A percentile compares a stretch with the other conserved stretches of the same genome.
Conservation (phyloP, 2,113 vertebrate genomes). For the Gambusia affinis region DNA sequence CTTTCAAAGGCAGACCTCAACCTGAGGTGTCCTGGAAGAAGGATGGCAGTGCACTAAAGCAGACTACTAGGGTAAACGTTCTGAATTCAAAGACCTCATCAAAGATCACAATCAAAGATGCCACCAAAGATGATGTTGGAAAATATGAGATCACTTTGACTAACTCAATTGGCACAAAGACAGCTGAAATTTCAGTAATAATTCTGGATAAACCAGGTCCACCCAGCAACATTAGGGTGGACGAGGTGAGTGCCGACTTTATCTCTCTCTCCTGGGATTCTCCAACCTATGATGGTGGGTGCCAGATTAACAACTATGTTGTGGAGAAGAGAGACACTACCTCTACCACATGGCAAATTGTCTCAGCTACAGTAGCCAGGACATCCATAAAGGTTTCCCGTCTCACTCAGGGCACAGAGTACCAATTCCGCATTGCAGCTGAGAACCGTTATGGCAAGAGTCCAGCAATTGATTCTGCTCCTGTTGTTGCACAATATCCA, state of each 20-base stretch:
- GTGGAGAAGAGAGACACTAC: conserved; percentile 98
- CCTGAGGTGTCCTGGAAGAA: conserved; percentile 92
- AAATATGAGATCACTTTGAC: conserved; percentile 91
- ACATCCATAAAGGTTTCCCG: conserved; percentile 92
- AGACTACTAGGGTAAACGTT: conserved; percentile 95
- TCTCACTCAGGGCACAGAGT: conserved; percentile 90
- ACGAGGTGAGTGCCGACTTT: conserved; percentile 93
- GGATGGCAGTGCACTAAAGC: conserved; percentile 87
- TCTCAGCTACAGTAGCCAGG: conserved; percentile 96
- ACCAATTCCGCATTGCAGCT: conserved; percentile 96
- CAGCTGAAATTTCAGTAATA: conserved; percentile 86
- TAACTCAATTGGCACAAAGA: conserved; percentile 86
- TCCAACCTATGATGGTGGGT: conserved; percentile 94
- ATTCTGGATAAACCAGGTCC: conserved; percentile 94
- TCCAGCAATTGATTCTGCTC: conserved; percentile 83
- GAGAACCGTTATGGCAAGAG: conserved; percentile 98
- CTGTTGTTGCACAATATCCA: conserved; percentile 92
- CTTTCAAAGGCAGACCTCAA: conserved; percentile 91
- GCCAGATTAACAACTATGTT: conserved; percentile 97
- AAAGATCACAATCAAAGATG: conserved; percentile 90
- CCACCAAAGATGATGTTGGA: conserved; percentile 91
- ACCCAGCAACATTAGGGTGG: conserved; percentile 87
- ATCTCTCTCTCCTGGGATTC: conserved; percentile 92
- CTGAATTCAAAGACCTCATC: conserved; percentile 88
- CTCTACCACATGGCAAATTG: conserved; percentile 91